Percentiles rank a stretch among this genome's conserved stretches.
Conservation (phyloP, 2,113 vertebrate species). For the Pelecanoides urinatrix region DNA sequence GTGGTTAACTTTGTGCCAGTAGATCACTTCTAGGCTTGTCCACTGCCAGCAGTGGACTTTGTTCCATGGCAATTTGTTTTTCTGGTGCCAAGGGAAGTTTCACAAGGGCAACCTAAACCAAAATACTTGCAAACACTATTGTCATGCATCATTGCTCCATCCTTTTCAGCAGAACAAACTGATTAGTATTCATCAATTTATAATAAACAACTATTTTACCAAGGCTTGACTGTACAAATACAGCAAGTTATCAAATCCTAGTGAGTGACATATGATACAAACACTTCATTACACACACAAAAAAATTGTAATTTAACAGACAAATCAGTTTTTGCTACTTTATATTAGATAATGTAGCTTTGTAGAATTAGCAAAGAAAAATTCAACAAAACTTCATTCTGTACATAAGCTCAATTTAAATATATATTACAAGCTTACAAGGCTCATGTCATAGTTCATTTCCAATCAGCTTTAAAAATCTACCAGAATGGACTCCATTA, state of each 20-base stretch:
- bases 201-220: conserved; percentile 70
- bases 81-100: conserved; percentile 50
- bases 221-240: conserved; percentile 74
- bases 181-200: conserved; percentile 61
- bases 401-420: conserved; percentile 66
- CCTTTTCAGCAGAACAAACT: conserved; percentile 64
- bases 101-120: conserved; percentile 44
- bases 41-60: conserved; percentile 76
- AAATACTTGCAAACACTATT: conserved; percentile 55
- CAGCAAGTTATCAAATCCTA: conserved; percentile 59
- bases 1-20: conserved; percentile 48
- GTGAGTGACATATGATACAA: conserved; percentile 67
- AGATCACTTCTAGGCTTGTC: conserved; percentile 43
- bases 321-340: conserved; percentile 45
- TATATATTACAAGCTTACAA: conserved; percentile 65
- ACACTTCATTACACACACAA: conserved; percentile 63
- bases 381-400: conserved; percentile 66
- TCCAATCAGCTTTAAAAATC: conserved; percentile 52
- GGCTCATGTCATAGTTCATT: conserved; percentile 60
- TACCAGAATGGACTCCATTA: neutral
- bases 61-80: conserved; percentile 56
- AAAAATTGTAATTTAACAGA: conserved; percentile 53
- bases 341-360: conserved; percentile 65
- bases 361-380: conserved; percentile 67
- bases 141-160: conserved; percentile 61